phyloP scores from a whole-genome alignment of 2,797 vertebrate species.

The Anguilla megastoma region DNA sequence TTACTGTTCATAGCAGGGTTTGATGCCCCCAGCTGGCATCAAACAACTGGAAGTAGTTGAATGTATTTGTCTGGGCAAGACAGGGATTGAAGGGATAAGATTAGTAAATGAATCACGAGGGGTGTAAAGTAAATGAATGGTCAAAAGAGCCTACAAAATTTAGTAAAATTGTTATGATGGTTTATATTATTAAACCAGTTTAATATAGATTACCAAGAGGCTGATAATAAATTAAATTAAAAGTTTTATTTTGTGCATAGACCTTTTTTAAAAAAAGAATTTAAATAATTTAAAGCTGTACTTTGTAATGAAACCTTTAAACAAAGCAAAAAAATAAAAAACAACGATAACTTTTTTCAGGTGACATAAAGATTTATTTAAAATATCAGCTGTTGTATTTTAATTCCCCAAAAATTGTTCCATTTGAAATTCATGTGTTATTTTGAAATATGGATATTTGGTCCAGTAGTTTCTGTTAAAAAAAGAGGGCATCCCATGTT shows the following conservation, averaged over 20 bases:
- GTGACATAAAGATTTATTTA: slow-evolving; percentile 50
- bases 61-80: neutral
- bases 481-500: slow-evolving; percentile 61
- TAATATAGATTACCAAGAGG: slow-evolving; percentile 72
- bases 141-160: slow-evolving; percentile 48
- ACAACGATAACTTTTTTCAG: slow-evolving; percentile 41
- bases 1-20: slow-evolving; percentile 51
- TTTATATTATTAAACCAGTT: slow-evolving; percentile 66
- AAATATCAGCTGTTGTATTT: slow-evolving; percentile 64
- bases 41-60: neutral
- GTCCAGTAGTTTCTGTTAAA: slow-evolving; percentile 72
- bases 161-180: slow-evolving; percentile 56
- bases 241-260: slow-evolving; percentile 81
- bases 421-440: slow-evolving; percentile 38
- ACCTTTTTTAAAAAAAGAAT: slow-evolving; percentile 59
- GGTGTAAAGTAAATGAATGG: slow-evolving; percentile 66
- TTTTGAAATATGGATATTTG: slow-evolving; percentile 55
- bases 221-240: slow-evolving; percentile 82
- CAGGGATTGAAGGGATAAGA: slow-evolving; percentile 49
- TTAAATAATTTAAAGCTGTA: slow-evolving; percentile 60
- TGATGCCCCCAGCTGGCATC: neutral
- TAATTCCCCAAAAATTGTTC: slow-evolving; percentile 59
- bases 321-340: slow-evolving; percentile 52
- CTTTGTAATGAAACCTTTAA: slow-evolving; percentile 69
- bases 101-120: slow-evolving; percentile 62